Conservation (phyloP, 2,888 invertebrate species). For the Camponotus fellah region DNA sequence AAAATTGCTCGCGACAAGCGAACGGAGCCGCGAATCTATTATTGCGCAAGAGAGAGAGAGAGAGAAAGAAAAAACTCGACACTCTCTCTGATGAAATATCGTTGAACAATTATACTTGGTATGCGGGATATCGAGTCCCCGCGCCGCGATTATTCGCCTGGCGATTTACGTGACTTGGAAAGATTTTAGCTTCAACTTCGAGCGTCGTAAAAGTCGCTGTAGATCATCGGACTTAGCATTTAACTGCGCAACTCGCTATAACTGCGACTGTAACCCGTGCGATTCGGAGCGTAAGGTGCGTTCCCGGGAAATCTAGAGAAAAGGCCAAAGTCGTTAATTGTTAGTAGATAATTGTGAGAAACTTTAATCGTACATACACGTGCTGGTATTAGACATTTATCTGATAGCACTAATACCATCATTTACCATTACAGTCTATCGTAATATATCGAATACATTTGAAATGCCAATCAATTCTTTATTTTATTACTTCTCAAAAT, state of each 20-base stretch:
- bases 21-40: slow-evolving; percentile 12
- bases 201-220: slow-evolving; percentile 29
- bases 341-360: slow-evolving; percentile 38
- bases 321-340: slow-evolving; percentile 46
- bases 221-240: slow-evolving; percentile 55
- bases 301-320: slow-evolving; percentile 19
- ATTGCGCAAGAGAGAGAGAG: slow-evolving; percentile 5
- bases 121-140: slow-evolving; percentile 6
- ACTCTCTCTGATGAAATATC: slow-evolving; percentile 19
- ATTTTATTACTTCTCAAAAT: slow-evolving; percentile 17
- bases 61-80: neutral
- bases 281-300: slow-evolving; percentile 24
- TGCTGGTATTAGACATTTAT: neutral
- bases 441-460: neutral
- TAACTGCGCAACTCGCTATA: slow-evolving; percentile 6
- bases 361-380: neutral
- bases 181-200: neutral
- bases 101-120: slow-evolving; percentile 26
- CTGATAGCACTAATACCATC: neutral
- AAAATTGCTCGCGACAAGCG: slow-evolving; percentile 11
- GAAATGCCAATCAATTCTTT: neutral
- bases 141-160: neutral
- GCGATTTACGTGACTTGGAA: slow-evolving; percentile 6
- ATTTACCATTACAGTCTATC: neutral
- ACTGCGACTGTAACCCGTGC: slow-evolving; percentile 21